phyloP scores from a whole-genome alignment of 2,113 vertebrate genomes.

The Hyla sarda region DNA sequence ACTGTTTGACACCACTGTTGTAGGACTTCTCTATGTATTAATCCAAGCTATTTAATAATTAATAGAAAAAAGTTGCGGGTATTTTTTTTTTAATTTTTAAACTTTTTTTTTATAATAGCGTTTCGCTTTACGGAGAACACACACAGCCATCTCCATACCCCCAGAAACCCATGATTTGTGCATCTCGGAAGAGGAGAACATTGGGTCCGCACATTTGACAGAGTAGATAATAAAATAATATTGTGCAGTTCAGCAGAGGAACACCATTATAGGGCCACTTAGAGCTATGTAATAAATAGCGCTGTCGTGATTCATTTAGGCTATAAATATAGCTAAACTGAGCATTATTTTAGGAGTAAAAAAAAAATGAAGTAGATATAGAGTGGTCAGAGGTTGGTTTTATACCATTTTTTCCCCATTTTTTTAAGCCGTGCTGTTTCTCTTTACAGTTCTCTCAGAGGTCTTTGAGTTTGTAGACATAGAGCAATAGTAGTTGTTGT shows the following conservation, averaged over 20 bases:
- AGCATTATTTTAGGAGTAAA: constrained; percentile 5
- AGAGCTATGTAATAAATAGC: constrained; percentile 4
- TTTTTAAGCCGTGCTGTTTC: background rate
- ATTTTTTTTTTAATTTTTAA: background rate
- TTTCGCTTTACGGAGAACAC: background rate
- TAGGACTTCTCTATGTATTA: too few species aligned
- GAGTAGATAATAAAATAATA: constrained; percentile 20
- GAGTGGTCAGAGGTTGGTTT: background rate
- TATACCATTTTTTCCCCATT: background rate
- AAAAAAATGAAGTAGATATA: background rate
- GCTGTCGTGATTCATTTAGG: background rate
- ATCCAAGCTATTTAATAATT: background rate
- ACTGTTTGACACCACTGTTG: too few species aligned
- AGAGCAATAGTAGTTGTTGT: too few species aligned
- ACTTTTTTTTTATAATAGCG: too few species aligned
- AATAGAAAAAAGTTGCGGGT: background rate
- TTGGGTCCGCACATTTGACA: background rate
- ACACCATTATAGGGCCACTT: constrained; percentile 12
- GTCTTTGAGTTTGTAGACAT: background rate
- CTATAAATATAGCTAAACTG: constrained; percentile 3
- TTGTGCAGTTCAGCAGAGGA: background rate
- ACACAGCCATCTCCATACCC: background rate
- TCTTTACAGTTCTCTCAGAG: background rate
- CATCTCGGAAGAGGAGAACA: constrained; percentile 7
- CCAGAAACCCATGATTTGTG: background rate